Conservation (phyloP, 2,888 invertebrate genomes). For the Oeneis ivallda region DNA sequence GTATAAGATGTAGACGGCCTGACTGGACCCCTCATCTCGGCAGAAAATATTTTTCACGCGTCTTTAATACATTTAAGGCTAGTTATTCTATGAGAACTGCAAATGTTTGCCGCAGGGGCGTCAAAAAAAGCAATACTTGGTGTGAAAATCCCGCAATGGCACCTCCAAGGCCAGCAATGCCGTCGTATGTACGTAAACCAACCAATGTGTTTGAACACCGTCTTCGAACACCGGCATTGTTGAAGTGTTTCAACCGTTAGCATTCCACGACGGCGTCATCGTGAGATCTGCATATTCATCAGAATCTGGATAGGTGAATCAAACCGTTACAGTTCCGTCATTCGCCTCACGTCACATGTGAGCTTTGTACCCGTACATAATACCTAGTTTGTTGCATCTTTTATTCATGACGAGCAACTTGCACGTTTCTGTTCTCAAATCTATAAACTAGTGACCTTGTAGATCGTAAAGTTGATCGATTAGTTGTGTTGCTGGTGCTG, state of each 20-base stretch:
- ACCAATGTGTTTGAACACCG: constrained; percentile 25
- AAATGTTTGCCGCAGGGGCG: background rate
- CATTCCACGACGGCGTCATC: constrained; percentile 70
- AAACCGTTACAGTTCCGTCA: constrained; percentile 63
- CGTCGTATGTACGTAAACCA: background rate
- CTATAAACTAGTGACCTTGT: constrained; percentile 33
- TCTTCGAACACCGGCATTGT: constrained; percentile 50
- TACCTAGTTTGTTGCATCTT: constrained; percentile 32
- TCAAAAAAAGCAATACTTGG: background rate
- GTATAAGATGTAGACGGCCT: no score
- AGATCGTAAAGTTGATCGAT: constrained; percentile 12
- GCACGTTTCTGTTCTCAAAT: constrained; percentile 48
- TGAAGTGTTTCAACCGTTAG: constrained; percentile 74
- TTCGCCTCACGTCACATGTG: constrained; percentile 52
- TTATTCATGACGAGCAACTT: constrained; percentile 30
- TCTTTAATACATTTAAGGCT: no score
- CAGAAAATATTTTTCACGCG: no score
- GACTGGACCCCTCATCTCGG: no score
- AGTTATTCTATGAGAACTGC: background rate
- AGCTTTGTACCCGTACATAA: constrained; percentile 24
- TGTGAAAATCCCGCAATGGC: background rate
- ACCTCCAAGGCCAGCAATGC: background rate
- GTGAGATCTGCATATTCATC: constrained; percentile 73
- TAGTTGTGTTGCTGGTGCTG: constrained; percentile 2
- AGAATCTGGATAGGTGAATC: constrained; percentile 65